Evolutionary conservation across 30 jellyfish, hydroid and myxozoan species (phyloP), one percentile per base, ranked within the genome.

Genomic region (Chironex yamaguchii): DNA sequence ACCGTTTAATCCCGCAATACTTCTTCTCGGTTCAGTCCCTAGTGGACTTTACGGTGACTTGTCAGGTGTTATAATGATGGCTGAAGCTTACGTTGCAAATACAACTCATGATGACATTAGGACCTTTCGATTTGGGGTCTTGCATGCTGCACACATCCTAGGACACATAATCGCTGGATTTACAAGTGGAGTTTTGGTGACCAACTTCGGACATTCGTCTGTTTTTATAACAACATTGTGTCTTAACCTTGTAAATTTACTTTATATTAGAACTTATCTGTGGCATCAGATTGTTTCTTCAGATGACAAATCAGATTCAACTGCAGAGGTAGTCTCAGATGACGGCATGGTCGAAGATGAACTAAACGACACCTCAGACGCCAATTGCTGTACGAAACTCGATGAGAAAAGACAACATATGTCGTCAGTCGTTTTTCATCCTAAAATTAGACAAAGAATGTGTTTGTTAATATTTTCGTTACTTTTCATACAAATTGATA

Each of bases 41-140:
- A 42, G 58, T 42, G 58, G 58, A 6, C 13, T 42, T 9, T 42
- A 6, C 17, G 58, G 58, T 42, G 58, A 42, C 13, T 17, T 42
- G 17, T 17, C 9, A 42, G 58, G 58, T 6, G 17, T 42, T 42
- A 42, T 42, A 6, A 42, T 42, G 58, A 9, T 42, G 58, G 58
- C 58, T 4, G 82, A 3, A 6, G 76, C 92, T 4, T 82, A 35
- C 26, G 4, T 82, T 63, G 88, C 92, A 17, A 31, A 30, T 49
- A 32, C 36, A 3, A 68, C 88, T 23, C 26, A 35, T 17, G 26
- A 1, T 2, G 34, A 71, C 25, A 21, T 49, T 6, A 29, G 92
- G 14, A 67, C 92, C 20, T 29, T 82, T 20, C 30, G 92, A 24
- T 27, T 82, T 33, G 11, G 74, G 17, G 28, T 82, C 4, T 53